Evolutionary conservation across 2,113 vertebrate genomes (phyloP).

Genomic region (Patagioenas fasciata): DNA sequence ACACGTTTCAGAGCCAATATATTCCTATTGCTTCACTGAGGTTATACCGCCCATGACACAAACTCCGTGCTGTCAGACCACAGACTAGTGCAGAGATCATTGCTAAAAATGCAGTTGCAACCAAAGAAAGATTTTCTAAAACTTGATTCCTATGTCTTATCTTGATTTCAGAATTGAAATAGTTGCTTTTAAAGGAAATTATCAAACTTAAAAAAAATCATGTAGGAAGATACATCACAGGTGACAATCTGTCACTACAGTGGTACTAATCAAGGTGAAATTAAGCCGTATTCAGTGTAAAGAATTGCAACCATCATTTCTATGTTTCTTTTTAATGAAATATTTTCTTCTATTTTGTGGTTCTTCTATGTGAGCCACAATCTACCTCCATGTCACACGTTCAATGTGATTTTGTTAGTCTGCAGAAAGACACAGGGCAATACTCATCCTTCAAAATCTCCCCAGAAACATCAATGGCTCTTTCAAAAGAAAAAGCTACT

Average conservation of each 20-base stretch:
- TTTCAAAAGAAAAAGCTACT: background rate
- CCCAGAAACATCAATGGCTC: background rate
- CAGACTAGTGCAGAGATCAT: rapidly evolving
- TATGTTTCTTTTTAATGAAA: background rate
- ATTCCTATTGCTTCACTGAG: background rate
- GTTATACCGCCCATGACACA: background rate
- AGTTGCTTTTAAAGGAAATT: background rate
- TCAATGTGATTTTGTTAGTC: background rate
- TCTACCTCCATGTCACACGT: background rate
- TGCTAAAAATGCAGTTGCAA: rapidly evolving
- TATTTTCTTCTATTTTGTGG: background rate
- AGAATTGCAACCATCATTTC: background rate
- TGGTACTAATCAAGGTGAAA: background rate
- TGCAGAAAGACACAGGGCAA: background rate
- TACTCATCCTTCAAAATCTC: background rate
- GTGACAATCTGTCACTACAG: background rate
- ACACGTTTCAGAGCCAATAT: background rate
- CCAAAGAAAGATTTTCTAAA: background rate
- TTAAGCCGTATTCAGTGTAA: background rate
- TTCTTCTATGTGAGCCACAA: background rate
- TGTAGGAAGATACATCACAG: background rate
- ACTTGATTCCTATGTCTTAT: background rate
- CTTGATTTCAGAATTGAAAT: background rate
- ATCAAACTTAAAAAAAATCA: background rate
- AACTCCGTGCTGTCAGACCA: background rate